Evolutionary conservation across 2,113 vertebrate species (phyloP).

Genomic region (Oophaga pumilio): DNA sequence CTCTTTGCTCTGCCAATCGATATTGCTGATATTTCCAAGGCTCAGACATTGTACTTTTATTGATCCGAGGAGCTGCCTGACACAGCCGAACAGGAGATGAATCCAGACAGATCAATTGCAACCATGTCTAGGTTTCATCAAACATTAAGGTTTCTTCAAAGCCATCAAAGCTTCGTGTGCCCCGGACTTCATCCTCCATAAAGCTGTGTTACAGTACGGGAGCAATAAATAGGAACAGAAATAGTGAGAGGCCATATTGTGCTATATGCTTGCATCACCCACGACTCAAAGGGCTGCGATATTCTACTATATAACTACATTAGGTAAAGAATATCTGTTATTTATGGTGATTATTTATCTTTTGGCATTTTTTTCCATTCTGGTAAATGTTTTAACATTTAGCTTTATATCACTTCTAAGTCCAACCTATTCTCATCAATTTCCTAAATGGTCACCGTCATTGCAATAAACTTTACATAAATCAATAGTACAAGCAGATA

Average conservation of each 20-base stretch:
- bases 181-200: background rate
- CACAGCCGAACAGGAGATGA: slow-evolving; percentile 80
- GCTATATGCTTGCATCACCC: background rate
- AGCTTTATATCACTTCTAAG: too few relatives aligned
- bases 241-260: background rate
- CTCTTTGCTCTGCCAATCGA: slow-evolving; percentile 78
- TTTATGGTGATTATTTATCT: too few relatives aligned
- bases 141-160: slow-evolving; percentile 84
- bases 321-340: background rate
- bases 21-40: slow-evolving; percentile 85
- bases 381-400: too few relatives aligned
- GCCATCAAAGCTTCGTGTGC: slow-evolving; percentile 25
- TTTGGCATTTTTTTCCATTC: too few relatives aligned
- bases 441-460: too few relatives aligned
- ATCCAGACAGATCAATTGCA: slow-evolving; percentile 91
- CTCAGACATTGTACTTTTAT: slow-evolving; percentile 84
- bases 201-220: background rate
- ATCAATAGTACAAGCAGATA: too few relatives aligned
- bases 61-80: slow-evolving; percentile 88
- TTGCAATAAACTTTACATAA: too few relatives aligned
- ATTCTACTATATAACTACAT: background rate
- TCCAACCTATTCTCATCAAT: too few relatives aligned
- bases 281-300: background rate
- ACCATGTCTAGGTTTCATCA: slow-evolving; percentile 78
- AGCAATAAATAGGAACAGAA: background rate